phyloP scores from a whole-genome alignment of 2,888 invertebrate genomes.

The Drosophila anomalata region DNA sequence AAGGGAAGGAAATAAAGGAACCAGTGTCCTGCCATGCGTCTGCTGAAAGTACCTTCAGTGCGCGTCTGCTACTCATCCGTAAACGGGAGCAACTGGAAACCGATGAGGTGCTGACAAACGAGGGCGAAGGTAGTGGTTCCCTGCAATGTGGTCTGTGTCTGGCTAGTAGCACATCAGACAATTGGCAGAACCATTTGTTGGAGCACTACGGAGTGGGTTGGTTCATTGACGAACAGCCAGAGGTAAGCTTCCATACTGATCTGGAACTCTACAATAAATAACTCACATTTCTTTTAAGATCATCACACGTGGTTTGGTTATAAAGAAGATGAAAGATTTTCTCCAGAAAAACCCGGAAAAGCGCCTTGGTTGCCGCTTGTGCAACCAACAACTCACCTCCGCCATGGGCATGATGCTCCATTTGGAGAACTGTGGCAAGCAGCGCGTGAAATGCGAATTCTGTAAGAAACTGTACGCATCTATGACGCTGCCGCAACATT shows the following conservation, averaged over 20 bases:
- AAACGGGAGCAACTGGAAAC: conserved; percentile 75
- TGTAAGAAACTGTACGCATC: conserved; percentile 68
- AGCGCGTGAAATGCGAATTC: conserved; percentile 67
- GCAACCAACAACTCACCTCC: conserved; percentile 66
- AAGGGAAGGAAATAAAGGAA: conserved; percentile 1
- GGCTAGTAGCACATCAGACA: conserved; percentile 34
- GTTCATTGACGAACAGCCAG: conserved; percentile 62
- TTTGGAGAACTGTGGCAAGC: conserved; percentile 75
- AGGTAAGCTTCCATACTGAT: conserved; percentile 54
- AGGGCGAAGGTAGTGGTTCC: conserved; percentile 54
- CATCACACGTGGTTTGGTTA: conserved; percentile 54
- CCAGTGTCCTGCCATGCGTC: conserved; percentile 8
- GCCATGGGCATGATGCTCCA: conserved; percentile 78
- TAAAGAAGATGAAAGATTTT: conserved; percentile 59
- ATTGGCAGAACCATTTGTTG: conserved; percentile 73
- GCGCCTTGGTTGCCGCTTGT: conserved; percentile 77
- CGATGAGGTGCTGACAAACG: conserved; percentile 57
- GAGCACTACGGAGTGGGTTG: conserved; percentile 83
- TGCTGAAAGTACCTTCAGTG: conserved; percentile 48
- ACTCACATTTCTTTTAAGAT: conserved; percentile 40
- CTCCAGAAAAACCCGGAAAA: conserved; percentile 52
- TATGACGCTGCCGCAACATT: conserved; percentile 54
- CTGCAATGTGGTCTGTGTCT: conserved; percentile 81
- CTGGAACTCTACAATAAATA: background rate
- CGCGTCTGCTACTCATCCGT: conserved; percentile 74